phyloP scores from a whole-genome alignment of 2,797 vertebrate genomes.

The Pangasius sanitwongsei region DNA sequence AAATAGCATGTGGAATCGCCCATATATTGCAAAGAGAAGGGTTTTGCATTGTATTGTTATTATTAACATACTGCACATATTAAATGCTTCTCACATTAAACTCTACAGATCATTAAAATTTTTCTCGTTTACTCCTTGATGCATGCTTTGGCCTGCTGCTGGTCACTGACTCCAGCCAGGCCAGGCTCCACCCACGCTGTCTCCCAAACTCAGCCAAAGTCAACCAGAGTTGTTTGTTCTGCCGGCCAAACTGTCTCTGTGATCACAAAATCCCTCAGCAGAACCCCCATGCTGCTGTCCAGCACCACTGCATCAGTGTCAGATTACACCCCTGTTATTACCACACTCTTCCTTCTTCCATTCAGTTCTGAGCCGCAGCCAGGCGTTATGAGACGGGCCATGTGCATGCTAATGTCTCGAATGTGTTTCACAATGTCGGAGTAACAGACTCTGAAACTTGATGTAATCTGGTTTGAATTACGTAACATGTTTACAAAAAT shows the following conservation, averaged over 20 bases:
- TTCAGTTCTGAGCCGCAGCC: slow-evolving; percentile 31
- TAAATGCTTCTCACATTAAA: not conserved
- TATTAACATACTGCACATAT: not conserved
- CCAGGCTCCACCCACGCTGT: slow-evolving; percentile 45
- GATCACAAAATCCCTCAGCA: slow-evolving; percentile 26
- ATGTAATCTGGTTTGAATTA: slow-evolving; percentile 8
- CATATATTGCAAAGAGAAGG: not conserved
- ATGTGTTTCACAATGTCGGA: not conserved
- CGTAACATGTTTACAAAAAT: slow-evolving; percentile 1
- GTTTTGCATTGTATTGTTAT: not conserved
- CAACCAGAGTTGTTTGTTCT: slow-evolving; percentile 26
- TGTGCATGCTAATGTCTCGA: not conserved
- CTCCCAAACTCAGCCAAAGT: slow-evolving; percentile 57
- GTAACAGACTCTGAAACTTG: not conserved
- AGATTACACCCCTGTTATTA: slow-evolving; percentile 65
- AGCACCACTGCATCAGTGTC: slow-evolving; percentile 58
- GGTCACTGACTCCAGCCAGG: slow-evolving; percentile 48
- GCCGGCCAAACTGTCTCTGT: slow-evolving; percentile 15
- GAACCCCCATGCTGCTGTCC: slow-evolving; percentile 40
- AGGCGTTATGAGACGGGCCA: slow-evolving; percentile 32
- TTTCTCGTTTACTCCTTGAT: slow-evolving; percentile 1
- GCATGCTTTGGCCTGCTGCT: slow-evolving; percentile 10
- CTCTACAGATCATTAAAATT: not conserved
- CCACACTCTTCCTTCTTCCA: slow-evolving; percentile 53
- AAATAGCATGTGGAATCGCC: not conserved